Percentiles rank a stretch among this genome's conserved stretches.
Conservation (phyloP, 2,113 vertebrate species). For the Alosa alosa region DNA sequence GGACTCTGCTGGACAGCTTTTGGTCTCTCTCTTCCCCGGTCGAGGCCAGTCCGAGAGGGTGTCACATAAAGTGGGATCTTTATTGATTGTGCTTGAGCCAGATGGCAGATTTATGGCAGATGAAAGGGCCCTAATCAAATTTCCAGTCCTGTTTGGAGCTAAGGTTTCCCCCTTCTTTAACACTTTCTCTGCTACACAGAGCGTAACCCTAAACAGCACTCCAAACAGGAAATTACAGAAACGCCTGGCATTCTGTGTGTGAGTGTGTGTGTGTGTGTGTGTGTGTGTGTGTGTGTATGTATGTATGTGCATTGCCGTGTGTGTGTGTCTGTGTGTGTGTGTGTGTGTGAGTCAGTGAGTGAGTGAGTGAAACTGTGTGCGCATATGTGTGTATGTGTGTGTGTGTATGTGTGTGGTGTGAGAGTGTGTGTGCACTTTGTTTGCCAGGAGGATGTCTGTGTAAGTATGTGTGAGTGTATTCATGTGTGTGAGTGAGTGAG, state of each 20-base stretch:
- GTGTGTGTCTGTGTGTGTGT: conserved; percentile 20
- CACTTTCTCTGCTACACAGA: conserved; percentile 66
- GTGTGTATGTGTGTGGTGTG: neutral
- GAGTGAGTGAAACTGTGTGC: neutral
- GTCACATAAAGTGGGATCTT: conserved; percentile 71
- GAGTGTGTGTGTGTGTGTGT: conserved; percentile 32
- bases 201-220: conserved; percentile 68
- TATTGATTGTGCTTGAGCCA: conserved; percentile 70
- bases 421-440: neutral
- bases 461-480: neutral
- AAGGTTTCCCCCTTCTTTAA: conserved; percentile 68
- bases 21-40: conserved; percentile 26
- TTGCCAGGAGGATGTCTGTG: neutral
- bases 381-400: neutral
- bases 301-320: conserved; percentile 21
- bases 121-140: conserved; percentile 75
- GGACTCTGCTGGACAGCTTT: neutral
- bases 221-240: conserved; percentile 72
- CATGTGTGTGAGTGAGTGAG: neutral
- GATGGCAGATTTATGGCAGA: conserved; percentile 75
- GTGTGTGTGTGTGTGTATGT: conserved; percentile 41
- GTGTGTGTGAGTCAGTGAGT: neutral
- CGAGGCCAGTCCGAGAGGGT: conserved; percentile 59
- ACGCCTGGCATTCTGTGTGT: conserved; percentile 55
- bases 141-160: conserved; percentile 71